Conservation (phyloP, 92 coral and sea anemone species). For the Anthopleura xanthogrammica region DNA sequence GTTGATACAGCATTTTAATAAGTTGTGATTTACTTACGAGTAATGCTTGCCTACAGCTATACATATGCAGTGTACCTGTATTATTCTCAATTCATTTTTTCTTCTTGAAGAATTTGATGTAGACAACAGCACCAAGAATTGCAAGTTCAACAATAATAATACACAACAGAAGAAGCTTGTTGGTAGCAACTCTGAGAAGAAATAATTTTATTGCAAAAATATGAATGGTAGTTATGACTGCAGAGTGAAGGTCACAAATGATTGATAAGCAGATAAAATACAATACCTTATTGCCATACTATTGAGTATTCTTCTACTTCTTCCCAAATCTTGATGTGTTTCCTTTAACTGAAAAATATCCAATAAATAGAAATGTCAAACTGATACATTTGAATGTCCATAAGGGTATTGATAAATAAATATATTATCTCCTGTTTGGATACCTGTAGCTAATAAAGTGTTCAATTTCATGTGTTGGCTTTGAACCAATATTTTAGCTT, state of each 20-base stretch:
- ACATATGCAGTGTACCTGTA: not conserved
- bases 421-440: too few species aligned
- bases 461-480: too few species aligned
- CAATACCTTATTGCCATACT: conserved; percentile 95
- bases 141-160: conserved; percentile 89
- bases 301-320: conserved; percentile 88
- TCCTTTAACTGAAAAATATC: conserved; percentile 65
- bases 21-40: not conserved
- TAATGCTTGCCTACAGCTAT: not conserved
- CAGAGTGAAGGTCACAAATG: not conserved
- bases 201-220: not conserved
- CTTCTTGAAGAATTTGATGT: conserved; percentile 64
- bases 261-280: not conserved
- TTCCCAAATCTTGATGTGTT: conserved; percentile 78
- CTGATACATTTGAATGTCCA: not conserved
- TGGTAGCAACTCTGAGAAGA: conserved; percentile 86
- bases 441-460: too few species aligned
- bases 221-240: not conserved
- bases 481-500: too few species aligned
- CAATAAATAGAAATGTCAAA: not conserved
- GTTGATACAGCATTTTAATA: too few species aligned
- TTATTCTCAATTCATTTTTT: conserved; percentile 3
- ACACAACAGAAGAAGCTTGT: conserved; percentile 79
- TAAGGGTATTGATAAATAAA: too few species aligned
- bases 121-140: conserved; percentile 89